Conservation (phyloP, 1,140 invertebrate genomes). For the Pentalonia nigronervosa region DNA sequence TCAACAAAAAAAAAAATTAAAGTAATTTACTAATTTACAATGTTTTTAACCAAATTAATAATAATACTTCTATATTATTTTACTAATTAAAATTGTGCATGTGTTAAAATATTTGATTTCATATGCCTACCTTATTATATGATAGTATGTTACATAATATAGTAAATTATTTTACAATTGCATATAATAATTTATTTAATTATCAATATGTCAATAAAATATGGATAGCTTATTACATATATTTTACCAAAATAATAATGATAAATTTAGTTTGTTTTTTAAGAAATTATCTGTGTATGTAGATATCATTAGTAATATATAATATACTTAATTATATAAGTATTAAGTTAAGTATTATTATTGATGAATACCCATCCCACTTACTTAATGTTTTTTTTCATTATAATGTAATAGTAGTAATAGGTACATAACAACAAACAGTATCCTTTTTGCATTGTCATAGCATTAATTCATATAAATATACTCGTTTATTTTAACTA, state of each 20-base stretch:
- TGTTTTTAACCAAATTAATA: neutral
- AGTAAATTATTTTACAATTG: neutral
- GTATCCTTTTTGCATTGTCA: neutral
- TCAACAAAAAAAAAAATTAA: neutral
- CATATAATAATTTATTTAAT: conserved; percentile 12
- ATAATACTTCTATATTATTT: neutral
- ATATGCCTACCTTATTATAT: neutral
- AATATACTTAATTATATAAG: neutral
- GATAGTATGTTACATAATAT: neutral
- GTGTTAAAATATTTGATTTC: neutral
- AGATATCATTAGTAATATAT: neutral
- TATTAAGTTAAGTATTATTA: neutral
- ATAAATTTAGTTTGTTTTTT: neutral
- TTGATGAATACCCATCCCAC: neutral
- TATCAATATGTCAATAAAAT: neutral
- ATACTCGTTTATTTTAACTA: neutral
- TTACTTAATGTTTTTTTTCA: neutral
- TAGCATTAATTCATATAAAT: neutral
- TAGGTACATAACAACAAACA: neutral
- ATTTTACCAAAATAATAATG: neutral
- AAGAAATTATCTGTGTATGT: neutral
- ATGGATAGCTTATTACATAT: neutral
- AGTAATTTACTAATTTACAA: too few species aligned
- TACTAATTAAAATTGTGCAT: neutral
- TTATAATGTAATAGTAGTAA: neutral